phyloP scores from a whole-genome alignment of 1,140 invertebrate species.

The Rhagoletis pomonella region DNA sequence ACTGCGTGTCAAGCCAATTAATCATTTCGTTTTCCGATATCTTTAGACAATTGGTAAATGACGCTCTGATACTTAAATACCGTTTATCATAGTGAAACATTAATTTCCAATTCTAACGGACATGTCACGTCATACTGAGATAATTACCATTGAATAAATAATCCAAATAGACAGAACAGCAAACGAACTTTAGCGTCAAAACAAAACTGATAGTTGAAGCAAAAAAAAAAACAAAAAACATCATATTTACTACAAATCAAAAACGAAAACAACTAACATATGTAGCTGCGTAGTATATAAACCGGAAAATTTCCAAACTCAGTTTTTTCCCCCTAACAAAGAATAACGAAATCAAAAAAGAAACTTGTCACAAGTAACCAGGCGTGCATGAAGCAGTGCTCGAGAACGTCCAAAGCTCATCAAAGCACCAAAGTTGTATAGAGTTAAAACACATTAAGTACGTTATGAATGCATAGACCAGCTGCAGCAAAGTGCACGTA shows the following conservation, averaged over 20 bases:
- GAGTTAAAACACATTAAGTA: not conserved
- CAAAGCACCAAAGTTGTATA: not conserved
- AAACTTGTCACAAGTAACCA: constrained; percentile 10
- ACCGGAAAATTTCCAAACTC: constrained; percentile 22
- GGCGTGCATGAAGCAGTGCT: constrained; percentile 25
- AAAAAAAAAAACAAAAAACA: not conserved
- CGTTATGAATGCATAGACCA: not conserved
- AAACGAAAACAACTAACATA: constrained; percentile 20
- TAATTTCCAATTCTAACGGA: constrained; percentile 36
- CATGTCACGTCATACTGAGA: constrained; percentile 38
- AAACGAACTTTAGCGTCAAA: constrained; percentile 11
- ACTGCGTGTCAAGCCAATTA: not conserved
- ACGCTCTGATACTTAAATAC: constrained; percentile 8
- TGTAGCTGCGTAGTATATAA: not conserved
- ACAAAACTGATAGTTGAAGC: constrained; percentile 21
- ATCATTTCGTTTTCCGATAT: not conserved
- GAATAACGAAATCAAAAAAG: constrained; percentile 43
- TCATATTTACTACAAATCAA: not conserved
- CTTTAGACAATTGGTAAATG: not conserved
- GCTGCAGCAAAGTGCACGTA: too few species aligned
- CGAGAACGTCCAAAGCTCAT: constrained; percentile 1
- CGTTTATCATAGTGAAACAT: constrained; percentile 14
- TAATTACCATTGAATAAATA: constrained; percentile 39
- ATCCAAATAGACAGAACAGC: constrained; percentile 14
- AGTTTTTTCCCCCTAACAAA: not conserved